These are phyloP conservation scores for Subanguina moxae DNA, from an alignment of 1,140 invertebrate species.

Conservation along the genomic window DNA sequence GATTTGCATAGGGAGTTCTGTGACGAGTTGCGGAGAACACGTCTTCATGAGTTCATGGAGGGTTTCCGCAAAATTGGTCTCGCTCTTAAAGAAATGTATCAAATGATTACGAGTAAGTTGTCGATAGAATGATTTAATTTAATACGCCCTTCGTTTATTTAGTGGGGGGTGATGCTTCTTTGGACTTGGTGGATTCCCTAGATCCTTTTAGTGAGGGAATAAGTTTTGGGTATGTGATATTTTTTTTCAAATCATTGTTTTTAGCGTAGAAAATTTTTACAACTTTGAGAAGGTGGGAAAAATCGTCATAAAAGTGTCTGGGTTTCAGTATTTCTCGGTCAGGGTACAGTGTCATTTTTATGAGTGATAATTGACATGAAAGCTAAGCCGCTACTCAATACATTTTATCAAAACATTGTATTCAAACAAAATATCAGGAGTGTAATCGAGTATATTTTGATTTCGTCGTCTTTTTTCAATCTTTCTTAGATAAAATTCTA, in stretches of 20 bases:
- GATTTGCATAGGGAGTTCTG: slow-evolving; percentile 72
- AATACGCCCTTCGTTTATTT: too few species aligned
- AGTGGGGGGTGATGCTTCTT: slow-evolving; percentile 87
- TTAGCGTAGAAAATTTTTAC: background rate
- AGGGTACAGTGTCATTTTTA: background rate
- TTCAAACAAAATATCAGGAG: too few species aligned
- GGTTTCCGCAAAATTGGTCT: slow-evolving; percentile 84
- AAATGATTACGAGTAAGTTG: slow-evolving; percentile 82
- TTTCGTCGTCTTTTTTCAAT: too few species aligned
- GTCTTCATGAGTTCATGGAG: slow-evolving; percentile 78
- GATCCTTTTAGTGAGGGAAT: slow-evolving; percentile 95
- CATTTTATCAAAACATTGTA: background rate
- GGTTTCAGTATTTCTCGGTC: background rate
- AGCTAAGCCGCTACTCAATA: too few species aligned
- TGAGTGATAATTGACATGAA: too few species aligned
- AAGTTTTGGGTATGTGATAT: slow-evolving; percentile 65
- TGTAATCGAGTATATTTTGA: too few species aligned
- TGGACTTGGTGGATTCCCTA: slow-evolving; percentile 87
- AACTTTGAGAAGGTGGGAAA: background rate
- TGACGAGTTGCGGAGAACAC: slow-evolving; percentile 69
- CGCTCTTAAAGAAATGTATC: slow-evolving; percentile 90
- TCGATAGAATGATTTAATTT: too few species aligned
- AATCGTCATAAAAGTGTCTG: background rate
- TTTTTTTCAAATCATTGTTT: background rate
- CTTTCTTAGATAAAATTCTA: too few species aligned